These are phyloP conservation scores for Circaetus cinerascens DNA, from an alignment of 2,113 vertebrate species.

Conservation along the genomic window DNA sequence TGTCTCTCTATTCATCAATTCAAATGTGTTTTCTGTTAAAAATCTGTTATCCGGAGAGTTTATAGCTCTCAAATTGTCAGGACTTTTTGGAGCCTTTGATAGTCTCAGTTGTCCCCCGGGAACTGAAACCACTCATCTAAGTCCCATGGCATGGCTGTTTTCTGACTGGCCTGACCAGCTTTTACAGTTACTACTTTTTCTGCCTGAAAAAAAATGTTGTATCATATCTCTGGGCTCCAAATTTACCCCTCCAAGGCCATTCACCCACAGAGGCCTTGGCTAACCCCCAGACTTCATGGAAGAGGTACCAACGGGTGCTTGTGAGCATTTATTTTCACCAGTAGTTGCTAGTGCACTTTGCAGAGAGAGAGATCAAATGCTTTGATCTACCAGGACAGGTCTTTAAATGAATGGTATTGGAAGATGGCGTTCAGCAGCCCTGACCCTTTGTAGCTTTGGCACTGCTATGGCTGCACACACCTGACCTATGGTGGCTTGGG, in stretches of 20 bases:
- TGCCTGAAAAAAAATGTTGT: neutral
- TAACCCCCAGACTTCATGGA: neutral
- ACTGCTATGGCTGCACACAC: neutral
- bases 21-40: neutral
- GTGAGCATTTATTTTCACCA: neutral
- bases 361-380: neutral
- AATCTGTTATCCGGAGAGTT: neutral
- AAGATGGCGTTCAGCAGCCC: neutral
- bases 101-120: neutral
- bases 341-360: neutral
- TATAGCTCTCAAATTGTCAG: neutral
- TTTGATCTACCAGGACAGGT: neutral
- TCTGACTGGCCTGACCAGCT: neutral
- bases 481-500: too few relatives aligned
- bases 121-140: neutral
- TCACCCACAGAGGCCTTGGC: neutral
- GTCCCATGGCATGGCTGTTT: accelerated
- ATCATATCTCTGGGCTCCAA: neutral
- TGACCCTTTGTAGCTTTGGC: neutral
- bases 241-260: neutral
- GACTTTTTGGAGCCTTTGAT: neutral
- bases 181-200: neutral
- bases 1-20: neutral
- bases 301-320: neutral
- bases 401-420: neutral